Conservation (phyloP, 2,888 invertebrate species). For the Drosophila nigricruria region DNA sequence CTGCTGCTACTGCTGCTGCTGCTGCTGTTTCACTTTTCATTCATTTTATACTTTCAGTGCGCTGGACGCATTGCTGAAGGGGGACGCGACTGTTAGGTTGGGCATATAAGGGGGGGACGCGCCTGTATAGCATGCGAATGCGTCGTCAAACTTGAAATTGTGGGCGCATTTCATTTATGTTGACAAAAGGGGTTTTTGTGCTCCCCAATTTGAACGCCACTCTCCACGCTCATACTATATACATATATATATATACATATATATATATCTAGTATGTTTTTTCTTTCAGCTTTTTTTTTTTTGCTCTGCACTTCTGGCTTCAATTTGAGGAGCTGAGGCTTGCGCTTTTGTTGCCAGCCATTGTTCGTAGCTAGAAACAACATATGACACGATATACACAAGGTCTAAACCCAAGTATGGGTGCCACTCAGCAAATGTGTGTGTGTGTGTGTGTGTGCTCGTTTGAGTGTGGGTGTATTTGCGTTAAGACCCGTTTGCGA, state of each 20-base stretch:
- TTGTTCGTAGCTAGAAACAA: conserved; percentile 58
- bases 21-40: conserved; percentile 66
- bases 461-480: conserved; percentile 9
- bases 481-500: conserved; percentile 29
- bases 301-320: conserved; percentile 38
- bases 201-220: conserved; percentile 62
- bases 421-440: conserved; percentile 4
- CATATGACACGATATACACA: conserved; percentile 59
- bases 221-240: background rate
- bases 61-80: conserved; percentile 18
- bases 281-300: conserved; percentile 18
- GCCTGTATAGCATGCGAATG: conserved; percentile 19
- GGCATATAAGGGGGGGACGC: background rate
- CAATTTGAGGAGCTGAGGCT: conserved; percentile 71
- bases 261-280: conserved; percentile 15
- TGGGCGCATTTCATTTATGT: conserved; percentile 78
- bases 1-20: conserved; percentile 21
- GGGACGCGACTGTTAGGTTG: conserved; percentile 25
- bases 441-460: conserved; percentile 5
- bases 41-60: conserved; percentile 67
- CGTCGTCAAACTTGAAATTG: conserved; percentile 75
- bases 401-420: conserved; percentile 3
- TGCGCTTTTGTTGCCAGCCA: conserved; percentile 68
- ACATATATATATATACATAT: background rate
- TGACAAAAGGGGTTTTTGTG: conserved; percentile 73